Evolutionary conservation across 2,888 invertebrate species (phyloP).

Genomic region (Acanthosepion pharaonis): DNA sequence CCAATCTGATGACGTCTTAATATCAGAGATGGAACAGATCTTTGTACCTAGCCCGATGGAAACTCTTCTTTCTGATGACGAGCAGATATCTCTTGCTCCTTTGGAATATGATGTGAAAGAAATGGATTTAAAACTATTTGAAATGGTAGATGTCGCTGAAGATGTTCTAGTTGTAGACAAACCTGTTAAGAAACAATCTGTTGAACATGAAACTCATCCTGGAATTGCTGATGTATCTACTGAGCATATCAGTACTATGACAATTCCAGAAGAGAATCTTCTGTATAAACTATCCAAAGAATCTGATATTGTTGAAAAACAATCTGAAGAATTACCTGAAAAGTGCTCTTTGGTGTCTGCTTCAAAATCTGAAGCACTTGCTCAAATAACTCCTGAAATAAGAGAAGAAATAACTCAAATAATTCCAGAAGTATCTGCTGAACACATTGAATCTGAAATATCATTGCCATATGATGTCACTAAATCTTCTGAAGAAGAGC

Average conservation of each 20-base stretch:
- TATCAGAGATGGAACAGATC: background rate
- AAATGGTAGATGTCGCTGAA: background rate
- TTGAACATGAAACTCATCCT: slow-evolving; percentile 35
- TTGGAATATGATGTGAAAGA: background rate
- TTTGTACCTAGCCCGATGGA: background rate
- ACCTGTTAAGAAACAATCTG: slow-evolving; percentile 8
- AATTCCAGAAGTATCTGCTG: background rate
- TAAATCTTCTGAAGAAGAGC: background rate
- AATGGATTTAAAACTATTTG: no score
- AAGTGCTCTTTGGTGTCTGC: background rate
- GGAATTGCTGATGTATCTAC: background rate
- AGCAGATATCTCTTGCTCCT: background rate
- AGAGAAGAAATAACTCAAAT: background rate
- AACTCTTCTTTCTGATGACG: background rate
- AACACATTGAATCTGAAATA: slow-evolving; percentile 6
- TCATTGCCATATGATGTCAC: background rate
- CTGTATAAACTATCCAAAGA: background rate
- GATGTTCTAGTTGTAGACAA: background rate
- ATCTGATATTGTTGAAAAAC: slow-evolving; percentile 40
- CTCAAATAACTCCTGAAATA: background rate
- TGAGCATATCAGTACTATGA: background rate
- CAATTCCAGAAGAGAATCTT: background rate
- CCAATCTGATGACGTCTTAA: background rate
- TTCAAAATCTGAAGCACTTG: background rate
- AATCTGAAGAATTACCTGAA: background rate